A percentile compares a stretch with the other conserved stretches of the same genome.
These are phyloP conservation scores for Pseudolycoriella hygida DNA, from an alignment of 2,888 invertebrate genomes.

Conservation along the genomic window DNA sequence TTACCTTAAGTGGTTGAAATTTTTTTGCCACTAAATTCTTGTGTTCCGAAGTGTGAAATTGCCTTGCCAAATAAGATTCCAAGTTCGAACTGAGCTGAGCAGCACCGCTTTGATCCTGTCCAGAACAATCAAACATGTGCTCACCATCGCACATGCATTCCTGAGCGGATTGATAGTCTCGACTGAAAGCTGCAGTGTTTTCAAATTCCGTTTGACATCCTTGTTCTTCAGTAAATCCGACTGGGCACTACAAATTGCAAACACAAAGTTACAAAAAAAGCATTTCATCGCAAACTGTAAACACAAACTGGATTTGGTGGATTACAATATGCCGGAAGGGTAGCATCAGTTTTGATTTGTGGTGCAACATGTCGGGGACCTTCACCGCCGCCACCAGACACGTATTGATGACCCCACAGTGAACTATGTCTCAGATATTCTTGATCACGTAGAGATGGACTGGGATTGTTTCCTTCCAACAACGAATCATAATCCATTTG, in stretches of 20 bases:
- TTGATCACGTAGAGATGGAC: slow-evolving; percentile 69
- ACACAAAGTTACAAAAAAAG: too few species aligned
- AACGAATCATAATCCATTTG: slow-evolving; percentile 56
- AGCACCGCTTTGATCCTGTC: slow-evolving; percentile 16
- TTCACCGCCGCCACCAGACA: slow-evolving; percentile 63
- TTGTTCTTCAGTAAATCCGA: slow-evolving; percentile 73
- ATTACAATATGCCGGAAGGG: slow-evolving; percentile 94
- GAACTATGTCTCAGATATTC: slow-evolving; percentile 72
- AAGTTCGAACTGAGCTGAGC: slow-evolving; percentile 35
- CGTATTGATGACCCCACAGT: slow-evolving; percentile 55
- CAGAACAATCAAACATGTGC: slow-evolving; percentile 88
- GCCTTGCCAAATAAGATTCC: slow-evolving; percentile 42
- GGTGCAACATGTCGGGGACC: slow-evolving; percentile 23
- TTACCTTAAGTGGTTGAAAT: slow-evolving; percentile 39
- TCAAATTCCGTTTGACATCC: slow-evolving; percentile 84
- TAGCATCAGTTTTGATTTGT: slow-evolving; percentile 78
- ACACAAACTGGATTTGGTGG: slow-evolving; percentile 71
- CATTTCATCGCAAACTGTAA: too few species aligned
- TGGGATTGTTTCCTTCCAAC: slow-evolving; percentile 42
- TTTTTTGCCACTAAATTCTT: slow-evolving; percentile 63
- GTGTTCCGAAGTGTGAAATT: slow-evolving; percentile 37
- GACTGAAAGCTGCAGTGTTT: slow-evolving; percentile 88
- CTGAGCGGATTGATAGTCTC: slow-evolving; percentile 79
- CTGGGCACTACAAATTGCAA: slow-evolving; percentile 45
- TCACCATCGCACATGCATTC: slow-evolving; percentile 97